These are phyloP conservation scores for Hydrocynus forskahlii DNA, from an alignment of 2,797 vertebrate species.

Conservation along the genomic window DNA sequence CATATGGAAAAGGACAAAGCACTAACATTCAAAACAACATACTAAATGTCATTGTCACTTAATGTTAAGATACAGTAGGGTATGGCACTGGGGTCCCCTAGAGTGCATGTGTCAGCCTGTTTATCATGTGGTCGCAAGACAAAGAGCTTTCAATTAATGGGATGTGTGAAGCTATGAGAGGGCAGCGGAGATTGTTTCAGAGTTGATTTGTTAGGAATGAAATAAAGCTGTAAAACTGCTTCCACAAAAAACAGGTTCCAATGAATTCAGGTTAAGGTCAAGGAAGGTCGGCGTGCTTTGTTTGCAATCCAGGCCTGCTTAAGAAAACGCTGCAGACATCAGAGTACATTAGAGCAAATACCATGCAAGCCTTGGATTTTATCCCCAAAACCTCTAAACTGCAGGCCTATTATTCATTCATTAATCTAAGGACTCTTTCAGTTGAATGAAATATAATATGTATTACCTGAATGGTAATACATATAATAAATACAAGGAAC, in stretches of 20 bases:
- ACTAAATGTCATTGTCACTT: constrained; percentile 41
- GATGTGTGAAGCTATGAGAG: constrained; percentile 30
- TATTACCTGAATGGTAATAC: too few species aligned
- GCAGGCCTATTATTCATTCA: not conserved
- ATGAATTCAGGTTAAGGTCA: constrained; percentile 9
- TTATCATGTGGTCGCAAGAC: constrained; percentile 34
- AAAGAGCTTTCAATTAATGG: constrained; percentile 36
- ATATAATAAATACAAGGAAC: too few species aligned
- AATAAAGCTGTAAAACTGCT: constrained; percentile 23
- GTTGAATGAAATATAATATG: too few species aligned
- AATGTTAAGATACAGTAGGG: constrained; percentile 28
- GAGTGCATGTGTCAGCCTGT: constrained; percentile 18
- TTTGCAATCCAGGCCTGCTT: constrained; percentile 18
- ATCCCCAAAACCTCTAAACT: not conserved
- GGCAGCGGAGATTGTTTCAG: constrained; percentile 24
- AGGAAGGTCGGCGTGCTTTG: constrained; percentile 5
- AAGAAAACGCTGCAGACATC: not conserved
- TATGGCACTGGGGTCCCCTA: constrained; percentile 21
- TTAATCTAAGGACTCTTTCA: too few species aligned
- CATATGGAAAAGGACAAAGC: constrained; percentile 22
- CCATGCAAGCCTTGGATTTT: not conserved
- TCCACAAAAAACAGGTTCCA: constrained; percentile 14
- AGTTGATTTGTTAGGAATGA: constrained; percentile 27
- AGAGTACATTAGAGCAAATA: not conserved
- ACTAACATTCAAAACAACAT: constrained; percentile 47